phyloP scores from a whole-genome alignment of 2,797 vertebrate species.

The Glyptemys insculpta region DNA sequence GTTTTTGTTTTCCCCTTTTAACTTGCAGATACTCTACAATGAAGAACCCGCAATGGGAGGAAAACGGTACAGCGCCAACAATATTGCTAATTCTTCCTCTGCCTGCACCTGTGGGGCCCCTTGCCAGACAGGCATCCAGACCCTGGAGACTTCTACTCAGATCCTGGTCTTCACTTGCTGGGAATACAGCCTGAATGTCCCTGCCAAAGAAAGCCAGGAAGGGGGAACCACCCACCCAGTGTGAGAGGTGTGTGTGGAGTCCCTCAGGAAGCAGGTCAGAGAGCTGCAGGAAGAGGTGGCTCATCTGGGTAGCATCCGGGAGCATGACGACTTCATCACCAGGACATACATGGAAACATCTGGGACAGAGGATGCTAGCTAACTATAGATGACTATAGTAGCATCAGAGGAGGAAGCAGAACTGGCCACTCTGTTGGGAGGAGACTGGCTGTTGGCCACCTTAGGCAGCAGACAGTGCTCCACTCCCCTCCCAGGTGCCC shows the following conservation, averaged over 20 bases:
- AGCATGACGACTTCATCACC: no score
- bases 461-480: no score
- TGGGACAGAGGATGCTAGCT: no score
- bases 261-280: background rate
- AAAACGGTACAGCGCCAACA: background rate
- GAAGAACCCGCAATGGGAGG: background rate
- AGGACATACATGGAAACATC: no score
- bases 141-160: background rate
- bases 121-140: background rate
- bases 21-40: background rate
- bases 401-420: no score
- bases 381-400: no score
- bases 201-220: background rate
- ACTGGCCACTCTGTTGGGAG: no score
- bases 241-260: background rate
- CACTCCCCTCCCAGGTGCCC: no score
- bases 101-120: background rate
- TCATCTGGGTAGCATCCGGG: no score
- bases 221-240: background rate
- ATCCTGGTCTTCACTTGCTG: background rate
- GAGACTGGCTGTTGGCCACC: no score
- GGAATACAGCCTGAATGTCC: background rate
- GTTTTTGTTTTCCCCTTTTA: background rate
- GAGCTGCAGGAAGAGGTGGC: no score
- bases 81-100: background rate